Evolutionary conservation across 2,113 vertebrate genomes (phyloP).

Genomic region (Symphodus melops): DNA sequence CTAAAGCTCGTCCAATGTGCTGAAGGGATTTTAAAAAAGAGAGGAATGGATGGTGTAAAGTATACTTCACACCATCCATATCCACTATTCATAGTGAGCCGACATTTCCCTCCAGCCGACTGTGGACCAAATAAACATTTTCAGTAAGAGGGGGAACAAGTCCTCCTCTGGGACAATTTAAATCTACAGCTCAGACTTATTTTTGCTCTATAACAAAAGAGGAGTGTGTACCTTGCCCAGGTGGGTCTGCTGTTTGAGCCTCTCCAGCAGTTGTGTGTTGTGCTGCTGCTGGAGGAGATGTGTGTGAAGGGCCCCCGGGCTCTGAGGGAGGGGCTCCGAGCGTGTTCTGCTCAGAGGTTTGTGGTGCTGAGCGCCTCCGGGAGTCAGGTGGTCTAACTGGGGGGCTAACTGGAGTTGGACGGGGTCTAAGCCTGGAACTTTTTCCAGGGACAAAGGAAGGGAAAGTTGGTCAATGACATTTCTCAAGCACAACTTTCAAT

Average conservation of each 20-base stretch:
- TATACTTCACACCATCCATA: too few species aligned
- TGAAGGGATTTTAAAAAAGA: neutral
- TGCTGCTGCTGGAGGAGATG: conserved; percentile 90
- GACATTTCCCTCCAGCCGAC: too few species aligned
- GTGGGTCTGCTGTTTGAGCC: conserved; percentile 78
- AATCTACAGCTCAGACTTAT: too few species aligned
- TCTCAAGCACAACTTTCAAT: too few species aligned
- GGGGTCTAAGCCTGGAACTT: conserved; percentile 87
- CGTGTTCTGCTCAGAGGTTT: conserved; percentile 92
- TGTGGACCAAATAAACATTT: too few species aligned
- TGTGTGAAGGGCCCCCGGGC: conserved; percentile 83
- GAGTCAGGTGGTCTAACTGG: conserved; percentile 80
- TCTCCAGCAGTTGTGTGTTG: conserved; percentile 79
- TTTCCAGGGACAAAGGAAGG: neutral
- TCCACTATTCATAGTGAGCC: too few species aligned
- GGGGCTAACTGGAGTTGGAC: conserved; percentile 88
- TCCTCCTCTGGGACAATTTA: too few species aligned
- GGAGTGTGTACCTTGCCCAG: conserved; percentile 71
- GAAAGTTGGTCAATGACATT: too few species aligned
- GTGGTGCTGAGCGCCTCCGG: conserved; percentile 84
- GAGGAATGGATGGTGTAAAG: too few species aligned
- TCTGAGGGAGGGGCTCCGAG: conserved; percentile 94
- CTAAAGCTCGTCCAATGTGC: neutral
- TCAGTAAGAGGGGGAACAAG: too few species aligned
- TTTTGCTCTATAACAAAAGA: too few species aligned